phyloP scores from a whole-genome alignment of 2,888 invertebrate genomes.

The Habrosyne pyritoides region DNA sequence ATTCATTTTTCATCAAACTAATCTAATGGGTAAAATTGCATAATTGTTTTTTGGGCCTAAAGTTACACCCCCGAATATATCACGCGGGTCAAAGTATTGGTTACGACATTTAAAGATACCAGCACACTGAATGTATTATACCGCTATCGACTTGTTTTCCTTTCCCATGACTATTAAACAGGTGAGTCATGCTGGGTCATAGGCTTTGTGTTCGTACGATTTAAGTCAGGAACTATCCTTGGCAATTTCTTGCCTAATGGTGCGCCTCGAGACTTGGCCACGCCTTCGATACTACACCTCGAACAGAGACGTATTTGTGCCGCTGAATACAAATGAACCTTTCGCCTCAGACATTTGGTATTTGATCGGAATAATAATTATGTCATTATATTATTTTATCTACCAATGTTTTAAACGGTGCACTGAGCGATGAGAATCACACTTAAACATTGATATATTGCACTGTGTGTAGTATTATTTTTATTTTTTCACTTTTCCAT shows the following conservation, averaged over 20 bases:
- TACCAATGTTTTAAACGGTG: background rate
- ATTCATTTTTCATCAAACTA: too few species aligned
- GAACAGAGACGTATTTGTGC: slow-evolving; percentile 1
- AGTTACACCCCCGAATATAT: too few species aligned
- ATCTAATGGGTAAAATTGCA: too few species aligned
- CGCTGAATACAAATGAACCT: slow-evolving; percentile 8
- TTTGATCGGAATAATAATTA: slow-evolving; percentile 8
- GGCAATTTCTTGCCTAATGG: slow-evolving; percentile 44
- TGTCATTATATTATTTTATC: background rate
- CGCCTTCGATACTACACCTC: slow-evolving; percentile 21
- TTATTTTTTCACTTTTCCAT: too few species aligned
- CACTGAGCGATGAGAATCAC: too few species aligned
- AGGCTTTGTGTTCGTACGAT: slow-evolving; percentile 7
- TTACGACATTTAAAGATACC: background rate
- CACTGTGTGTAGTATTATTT: too few species aligned
- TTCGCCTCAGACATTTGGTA: slow-evolving; percentile 5
- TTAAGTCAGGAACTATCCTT: slow-evolving; percentile 40
- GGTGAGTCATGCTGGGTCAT: slow-evolving; percentile 8
- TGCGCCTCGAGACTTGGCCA: slow-evolving; percentile 23
- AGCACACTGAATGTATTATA: background rate
- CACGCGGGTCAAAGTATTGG: too few species aligned
- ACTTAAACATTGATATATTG: too few species aligned
- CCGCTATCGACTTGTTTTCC: slow-evolving; percentile 2
- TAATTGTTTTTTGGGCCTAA: too few species aligned
- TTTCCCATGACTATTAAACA: slow-evolving; percentile 7